Conservation (phyloP, 1,140 invertebrate genomes). For the Pissodes strobi region DNA sequence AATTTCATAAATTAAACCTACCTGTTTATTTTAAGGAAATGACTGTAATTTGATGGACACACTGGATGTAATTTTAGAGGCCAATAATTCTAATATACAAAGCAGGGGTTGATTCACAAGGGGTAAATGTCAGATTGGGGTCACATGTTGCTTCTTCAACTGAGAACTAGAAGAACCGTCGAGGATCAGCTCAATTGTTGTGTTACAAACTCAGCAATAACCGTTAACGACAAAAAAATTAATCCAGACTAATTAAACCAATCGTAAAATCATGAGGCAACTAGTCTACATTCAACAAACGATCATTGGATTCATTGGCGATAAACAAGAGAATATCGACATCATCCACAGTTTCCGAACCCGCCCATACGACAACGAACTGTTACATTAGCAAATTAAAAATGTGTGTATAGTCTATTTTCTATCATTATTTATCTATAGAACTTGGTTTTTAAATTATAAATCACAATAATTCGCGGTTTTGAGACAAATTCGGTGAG, state of each 20-base stretch:
- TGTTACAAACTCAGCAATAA: slow-evolving; percentile 25
- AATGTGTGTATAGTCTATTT: slow-evolving; percentile 14
- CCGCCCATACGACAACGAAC: slow-evolving; percentile 41
- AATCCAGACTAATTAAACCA: slow-evolving; percentile 43
- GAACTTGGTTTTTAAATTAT: slow-evolving; percentile 23
- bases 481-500: slow-evolving; percentile 4
- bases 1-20: no score
- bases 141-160: slow-evolving; percentile 61
- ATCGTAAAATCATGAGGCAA: slow-evolving; percentile 30
- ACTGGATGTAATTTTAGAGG: neutral
- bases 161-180: slow-evolving; percentile 2
- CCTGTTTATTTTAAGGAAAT: no score
- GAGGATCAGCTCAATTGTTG: slow-evolving; percentile 26
- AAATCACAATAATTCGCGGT: slow-evolving; percentile 12
- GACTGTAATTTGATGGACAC: no score
- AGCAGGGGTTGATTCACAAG: slow-evolving; percentile 26
- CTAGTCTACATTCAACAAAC: slow-evolving; percentile 4
- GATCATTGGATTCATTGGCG: slow-evolving; percentile 24
- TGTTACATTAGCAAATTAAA: slow-evolving; percentile 30
- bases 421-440: slow-evolving; percentile 17
- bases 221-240: slow-evolving; percentile 29
- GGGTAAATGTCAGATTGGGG: slow-evolving; percentile 62
- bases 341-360: slow-evolving; percentile 33
- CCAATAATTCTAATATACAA: slow-evolving; percentile 7
- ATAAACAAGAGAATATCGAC: slow-evolving; percentile 43